Evolutionary conservation across 2,113 vertebrate genomes (phyloP).

Genomic region (Formicarius rufipectus): DNA sequence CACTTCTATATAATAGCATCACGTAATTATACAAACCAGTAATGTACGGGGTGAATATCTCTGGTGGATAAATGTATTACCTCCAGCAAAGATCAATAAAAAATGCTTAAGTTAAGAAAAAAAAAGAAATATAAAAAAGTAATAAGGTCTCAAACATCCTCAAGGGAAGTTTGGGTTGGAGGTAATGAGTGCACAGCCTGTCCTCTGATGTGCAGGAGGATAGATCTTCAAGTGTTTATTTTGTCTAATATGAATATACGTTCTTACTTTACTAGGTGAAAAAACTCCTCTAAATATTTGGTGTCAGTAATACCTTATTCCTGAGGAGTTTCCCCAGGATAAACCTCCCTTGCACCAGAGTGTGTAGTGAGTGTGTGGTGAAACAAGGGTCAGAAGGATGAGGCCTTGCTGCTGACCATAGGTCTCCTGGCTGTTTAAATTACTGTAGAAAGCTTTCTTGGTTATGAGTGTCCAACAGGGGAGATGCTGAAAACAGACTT

Average conservation of each 20-base stretch:
- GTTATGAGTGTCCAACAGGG: neutral
- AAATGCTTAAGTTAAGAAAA: neutral
- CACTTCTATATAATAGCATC: neutral
- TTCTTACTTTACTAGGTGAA: neutral
- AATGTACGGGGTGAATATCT: neutral
- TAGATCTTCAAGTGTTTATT: neutral
- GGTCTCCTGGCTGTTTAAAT: neutral
- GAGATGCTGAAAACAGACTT: neutral
- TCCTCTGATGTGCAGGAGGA: neutral
- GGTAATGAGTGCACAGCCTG: neutral
- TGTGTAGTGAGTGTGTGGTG: neutral
- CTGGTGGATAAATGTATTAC: neutral
- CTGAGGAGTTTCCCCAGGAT: neutral
- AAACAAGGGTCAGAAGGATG: neutral
- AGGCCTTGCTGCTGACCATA: neutral
- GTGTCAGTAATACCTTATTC: slow-evolving; percentile 31
- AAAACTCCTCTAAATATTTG: slow-evolving; percentile 14
- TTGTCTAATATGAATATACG: neutral
- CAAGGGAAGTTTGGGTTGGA: neutral
- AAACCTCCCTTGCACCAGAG: neutral
- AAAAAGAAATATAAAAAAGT: neutral
- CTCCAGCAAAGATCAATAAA: neutral
- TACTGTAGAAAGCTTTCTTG: neutral
- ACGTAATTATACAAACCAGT: neutral
- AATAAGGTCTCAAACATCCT: neutral